These are phyloP conservation scores for Sciurus carolinensis DNA, from an alignment of 2,797 vertebrate genomes.

Conservation along the genomic window DNA sequence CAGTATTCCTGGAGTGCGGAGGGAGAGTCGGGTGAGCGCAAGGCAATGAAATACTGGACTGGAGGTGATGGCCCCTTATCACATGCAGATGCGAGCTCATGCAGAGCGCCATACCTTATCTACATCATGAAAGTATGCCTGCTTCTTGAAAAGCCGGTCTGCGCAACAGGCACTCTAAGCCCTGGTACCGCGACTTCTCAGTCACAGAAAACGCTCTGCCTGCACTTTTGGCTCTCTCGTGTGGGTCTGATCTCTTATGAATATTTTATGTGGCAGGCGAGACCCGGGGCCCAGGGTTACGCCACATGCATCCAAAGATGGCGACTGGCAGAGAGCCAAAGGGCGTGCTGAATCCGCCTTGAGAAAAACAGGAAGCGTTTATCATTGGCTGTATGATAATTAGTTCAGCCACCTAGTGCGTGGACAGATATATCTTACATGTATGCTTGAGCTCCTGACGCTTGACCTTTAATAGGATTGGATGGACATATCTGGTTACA, in stretches of 20 bases:
- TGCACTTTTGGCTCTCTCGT: not conserved
- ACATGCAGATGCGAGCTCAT: not conserved
- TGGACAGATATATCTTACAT: too few relatives aligned
- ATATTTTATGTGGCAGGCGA: not conserved
- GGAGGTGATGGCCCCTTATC: not conserved
- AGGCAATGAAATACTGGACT: not conserved
- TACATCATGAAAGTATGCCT: not conserved
- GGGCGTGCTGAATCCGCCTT: too few relatives aligned
- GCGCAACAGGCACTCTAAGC: fast-evolving
- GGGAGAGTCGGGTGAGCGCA: not conserved
- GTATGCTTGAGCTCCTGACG: too few relatives aligned
- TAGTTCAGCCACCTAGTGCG: too few relatives aligned
- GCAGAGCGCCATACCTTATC: not conserved
- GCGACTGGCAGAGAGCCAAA: too few relatives aligned
- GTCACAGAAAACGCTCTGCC: not conserved
- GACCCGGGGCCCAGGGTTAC: too few relatives aligned
- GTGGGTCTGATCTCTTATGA: not conserved
- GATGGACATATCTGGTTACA: too few relatives aligned
- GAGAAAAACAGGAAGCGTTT: too few relatives aligned
- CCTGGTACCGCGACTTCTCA: not conserved
- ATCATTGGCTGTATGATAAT: too few relatives aligned
- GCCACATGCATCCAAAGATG: too few relatives aligned
- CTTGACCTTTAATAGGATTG: too few relatives aligned
- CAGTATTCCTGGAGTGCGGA: not conserved
- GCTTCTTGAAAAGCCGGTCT: conserved; percentile 26